Evolutionary conservation across 2,113 vertebrate genomes (phyloP).

Genomic region (Corythoichthys intestinalis): DNA sequence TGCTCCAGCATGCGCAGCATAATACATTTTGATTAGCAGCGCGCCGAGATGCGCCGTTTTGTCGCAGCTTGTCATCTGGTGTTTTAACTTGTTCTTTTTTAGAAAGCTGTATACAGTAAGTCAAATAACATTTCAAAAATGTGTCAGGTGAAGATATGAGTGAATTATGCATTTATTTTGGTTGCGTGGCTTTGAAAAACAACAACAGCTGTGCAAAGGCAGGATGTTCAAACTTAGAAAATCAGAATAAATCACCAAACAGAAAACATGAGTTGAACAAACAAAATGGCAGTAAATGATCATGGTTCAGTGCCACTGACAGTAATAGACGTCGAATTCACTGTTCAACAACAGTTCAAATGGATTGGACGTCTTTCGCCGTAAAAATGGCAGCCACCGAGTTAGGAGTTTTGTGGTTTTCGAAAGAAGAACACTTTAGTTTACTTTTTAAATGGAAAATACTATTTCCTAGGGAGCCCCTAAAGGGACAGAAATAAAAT

Average conservation of each 20-base stretch:
- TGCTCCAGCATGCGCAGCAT: conserved; percentile 5
- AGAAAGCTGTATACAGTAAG: neutral
- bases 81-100: neutral
- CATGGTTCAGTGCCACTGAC: no score
- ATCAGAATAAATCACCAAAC: neutral
- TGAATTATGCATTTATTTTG: neutral
- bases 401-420: no score
- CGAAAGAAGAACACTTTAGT: no score
- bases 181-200: neutral
- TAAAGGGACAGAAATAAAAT: no score
- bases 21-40: neutral
- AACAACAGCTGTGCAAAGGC: conserved; percentile 3
- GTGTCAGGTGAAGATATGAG: neutral
- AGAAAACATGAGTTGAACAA: neutral
- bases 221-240: neutral
- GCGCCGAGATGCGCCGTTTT: neutral
- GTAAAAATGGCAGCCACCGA: no score
- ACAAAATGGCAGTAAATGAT: neutral
- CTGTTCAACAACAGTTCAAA: no score
- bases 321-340: no score
- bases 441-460: no score
- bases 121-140: neutral
- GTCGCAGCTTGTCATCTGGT: neutral
- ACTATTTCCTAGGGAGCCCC: no score
- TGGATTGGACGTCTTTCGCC: no score